A percentile compares a stretch with the other conserved stretches of the same genome.
Conservation (phyloP, 2,888 invertebrate genomes). For the Ochropacha duplaris region DNA sequence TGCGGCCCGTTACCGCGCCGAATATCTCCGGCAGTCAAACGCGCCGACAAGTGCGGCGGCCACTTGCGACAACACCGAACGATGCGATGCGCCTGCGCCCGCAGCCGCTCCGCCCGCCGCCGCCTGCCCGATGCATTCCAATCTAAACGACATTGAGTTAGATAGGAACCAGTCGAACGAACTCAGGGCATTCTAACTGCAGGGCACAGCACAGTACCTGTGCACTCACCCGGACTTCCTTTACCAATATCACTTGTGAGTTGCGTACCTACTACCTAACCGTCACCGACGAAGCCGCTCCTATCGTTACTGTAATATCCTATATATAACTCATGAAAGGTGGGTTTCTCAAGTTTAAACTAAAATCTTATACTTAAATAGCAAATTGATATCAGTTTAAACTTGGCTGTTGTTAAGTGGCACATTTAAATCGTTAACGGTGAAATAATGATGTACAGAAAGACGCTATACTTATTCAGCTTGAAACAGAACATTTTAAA, state of each 20-base stretch:
- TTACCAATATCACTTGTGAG: conserved; percentile 33
- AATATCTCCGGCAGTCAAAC: conserved; percentile 81
- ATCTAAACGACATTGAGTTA: conserved; percentile 75
- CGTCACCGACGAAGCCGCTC: conserved; percentile 19
- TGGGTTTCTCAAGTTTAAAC: neutral
- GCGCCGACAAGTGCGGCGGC: conserved; percentile 81
- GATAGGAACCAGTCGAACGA: conserved; percentile 77
- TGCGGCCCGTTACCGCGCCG: conserved; percentile 82
- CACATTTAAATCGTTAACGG: too few species aligned
- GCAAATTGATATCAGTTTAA: too few species aligned
- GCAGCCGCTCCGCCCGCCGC: conserved; percentile 36
- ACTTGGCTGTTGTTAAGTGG: too few species aligned
- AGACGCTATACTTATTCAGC: too few species aligned
- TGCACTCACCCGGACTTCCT: conserved; percentile 35
- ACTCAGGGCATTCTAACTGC: conserved; percentile 66
- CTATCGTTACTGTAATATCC: neutral
- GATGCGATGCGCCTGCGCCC: conserved; percentile 66
- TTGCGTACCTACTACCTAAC: conserved; percentile 24
- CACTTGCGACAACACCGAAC: conserved; percentile 79
- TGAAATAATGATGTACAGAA: too few species aligned
- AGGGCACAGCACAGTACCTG: conserved; percentile 26
- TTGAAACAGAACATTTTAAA: too few species aligned
- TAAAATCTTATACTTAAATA: neutral
- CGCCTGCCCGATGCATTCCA: conserved; percentile 68
- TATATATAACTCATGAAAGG: neutral